Conservation (phyloP, 1,140 invertebrate genomes). For the Rhagoletis zephyria region DNA sequence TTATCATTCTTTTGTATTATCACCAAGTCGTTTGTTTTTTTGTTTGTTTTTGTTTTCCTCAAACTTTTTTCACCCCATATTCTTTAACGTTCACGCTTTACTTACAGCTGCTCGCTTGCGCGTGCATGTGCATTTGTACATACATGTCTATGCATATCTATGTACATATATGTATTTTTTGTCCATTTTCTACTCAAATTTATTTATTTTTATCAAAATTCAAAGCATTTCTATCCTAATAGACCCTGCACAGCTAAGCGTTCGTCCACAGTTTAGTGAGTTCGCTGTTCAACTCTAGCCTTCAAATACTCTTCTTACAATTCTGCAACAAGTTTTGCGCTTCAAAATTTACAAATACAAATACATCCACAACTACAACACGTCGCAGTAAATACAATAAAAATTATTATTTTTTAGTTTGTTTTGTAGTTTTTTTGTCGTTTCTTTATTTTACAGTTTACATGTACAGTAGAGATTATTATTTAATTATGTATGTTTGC, state of each 20-base stretch:
- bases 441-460: slow-evolving; percentile 42
- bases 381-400: slow-evolving; percentile 19
- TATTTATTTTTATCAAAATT: too few species aligned
- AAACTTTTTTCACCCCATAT: not conserved
- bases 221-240: too few species aligned
- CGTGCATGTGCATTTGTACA: not conserved
- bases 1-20: slow-evolving; percentile 33
- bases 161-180: not conserved
- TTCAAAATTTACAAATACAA: slow-evolving; percentile 2
- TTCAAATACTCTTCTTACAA: too few species aligned
- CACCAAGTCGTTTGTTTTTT: slow-evolving; percentile 11
- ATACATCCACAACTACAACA: not conserved
- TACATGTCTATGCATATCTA: not conserved
- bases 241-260: too few species aligned
- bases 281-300: too few species aligned
- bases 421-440: slow-evolving; percentile 14
- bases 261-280: too few species aligned
- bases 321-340: not conserved
- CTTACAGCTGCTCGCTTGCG: not conserved
- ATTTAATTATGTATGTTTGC: slow-evolving; percentile 11
- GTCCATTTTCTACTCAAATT: not conserved
- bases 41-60: slow-evolving; percentile 18
- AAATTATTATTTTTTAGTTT: not conserved
- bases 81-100: not conserved
- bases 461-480: slow-evolving; percentile 48